Percentiles rank a stretch among this genome's conserved stretches.
Conservation (phyloP, 1,140 invertebrate genomes). For the Orussus abietinus region DNA sequence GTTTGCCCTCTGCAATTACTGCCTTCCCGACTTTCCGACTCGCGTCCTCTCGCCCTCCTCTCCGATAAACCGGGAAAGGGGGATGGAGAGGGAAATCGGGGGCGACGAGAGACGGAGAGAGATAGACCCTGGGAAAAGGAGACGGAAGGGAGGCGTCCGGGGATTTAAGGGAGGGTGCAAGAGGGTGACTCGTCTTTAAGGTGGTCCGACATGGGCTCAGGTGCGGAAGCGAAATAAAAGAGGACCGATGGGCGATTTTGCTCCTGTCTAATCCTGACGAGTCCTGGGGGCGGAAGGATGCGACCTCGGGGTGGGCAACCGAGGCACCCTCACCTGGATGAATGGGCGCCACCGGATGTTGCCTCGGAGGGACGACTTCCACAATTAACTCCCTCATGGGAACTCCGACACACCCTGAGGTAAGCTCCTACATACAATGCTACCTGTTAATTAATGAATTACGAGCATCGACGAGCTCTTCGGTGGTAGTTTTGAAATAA, state of each 20-base stretch:
- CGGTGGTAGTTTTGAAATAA: too few species aligned
- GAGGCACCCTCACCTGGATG: slow-evolving; percentile 33
- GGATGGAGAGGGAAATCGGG: too few species aligned
- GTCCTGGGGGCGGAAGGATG: slow-evolving; percentile 31
- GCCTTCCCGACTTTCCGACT: too few species aligned
- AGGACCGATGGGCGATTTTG: slow-evolving; percentile 23
- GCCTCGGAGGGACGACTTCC: too few species aligned
- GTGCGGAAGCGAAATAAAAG: slow-evolving; percentile 35
- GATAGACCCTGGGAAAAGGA: background rate
- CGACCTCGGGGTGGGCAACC: slow-evolving; percentile 31
- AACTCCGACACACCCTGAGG: too few species aligned
- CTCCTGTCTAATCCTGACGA: slow-evolving; percentile 33
- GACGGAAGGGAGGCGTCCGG: background rate
- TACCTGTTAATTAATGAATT: too few species aligned
- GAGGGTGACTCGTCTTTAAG: slow-evolving; percentile 25
- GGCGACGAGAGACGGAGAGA: too few species aligned
- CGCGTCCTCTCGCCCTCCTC: slow-evolving; percentile 17
- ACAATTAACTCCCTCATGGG: too few species aligned
- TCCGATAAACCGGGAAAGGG: too few species aligned
- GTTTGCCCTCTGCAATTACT: slow-evolving; percentile 30
- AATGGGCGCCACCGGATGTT: slow-evolving; percentile 37
- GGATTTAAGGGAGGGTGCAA: background rate
- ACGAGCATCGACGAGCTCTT: too few species aligned
- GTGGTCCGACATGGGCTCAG: slow-evolving; percentile 28
- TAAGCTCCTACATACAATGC: too few species aligned